Evolutionary conservation across 2,888 invertebrate species (phyloP).

Genomic region (Itoplectis maculator): DNA sequence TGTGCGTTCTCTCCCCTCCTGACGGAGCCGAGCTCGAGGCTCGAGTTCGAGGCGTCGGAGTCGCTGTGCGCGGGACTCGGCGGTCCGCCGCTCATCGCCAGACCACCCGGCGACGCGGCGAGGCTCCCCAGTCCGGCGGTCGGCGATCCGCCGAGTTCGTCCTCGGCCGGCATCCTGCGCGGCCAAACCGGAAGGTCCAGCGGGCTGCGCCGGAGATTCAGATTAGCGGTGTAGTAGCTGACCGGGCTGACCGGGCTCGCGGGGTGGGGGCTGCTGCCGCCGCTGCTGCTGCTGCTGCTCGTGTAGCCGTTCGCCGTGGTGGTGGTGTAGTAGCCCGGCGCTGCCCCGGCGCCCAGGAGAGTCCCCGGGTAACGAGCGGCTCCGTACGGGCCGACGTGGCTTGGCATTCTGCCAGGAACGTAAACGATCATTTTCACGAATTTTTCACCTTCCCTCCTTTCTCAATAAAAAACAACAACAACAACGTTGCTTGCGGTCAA

Average conservation of each 20-base stretch:
- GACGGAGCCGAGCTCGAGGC: slow-evolving; percentile 81
- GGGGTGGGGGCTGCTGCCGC: too few species aligned
- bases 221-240: slow-evolving; percentile 62
- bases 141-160: slow-evolving; percentile 79
- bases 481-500: too few species aligned
- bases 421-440: slow-evolving; percentile 82
- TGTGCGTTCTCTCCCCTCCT: slow-evolving; percentile 81
- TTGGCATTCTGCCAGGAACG: slow-evolving; percentile 84
- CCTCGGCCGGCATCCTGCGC: slow-evolving; percentile 83
- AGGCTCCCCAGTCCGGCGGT: slow-evolving; percentile 75
- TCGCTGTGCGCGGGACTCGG: slow-evolving; percentile 83
- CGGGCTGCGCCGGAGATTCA: slow-evolving; percentile 72
- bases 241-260: slow-evolving; percentile 43
- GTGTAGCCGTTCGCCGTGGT: slow-evolving; percentile 76
- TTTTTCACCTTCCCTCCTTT: not conserved
- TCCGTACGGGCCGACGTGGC: slow-evolving; percentile 81
- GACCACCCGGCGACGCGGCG: slow-evolving; percentile 73
- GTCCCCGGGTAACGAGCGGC: slow-evolving; percentile 82
- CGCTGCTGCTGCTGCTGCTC: slow-evolving; percentile 54
- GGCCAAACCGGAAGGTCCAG: slow-evolving; percentile 82
- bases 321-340: slow-evolving; percentile 79
- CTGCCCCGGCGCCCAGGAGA: slow-evolving; percentile 78
- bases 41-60: slow-evolving; percentile 83
- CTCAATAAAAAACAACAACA: not conserved
- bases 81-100: slow-evolving; percentile 78